These are phyloP conservation scores for Nesidiocoris tenuis DNA, from an alignment of 2,888 invertebrate species.

Conservation along the genomic window DNA sequence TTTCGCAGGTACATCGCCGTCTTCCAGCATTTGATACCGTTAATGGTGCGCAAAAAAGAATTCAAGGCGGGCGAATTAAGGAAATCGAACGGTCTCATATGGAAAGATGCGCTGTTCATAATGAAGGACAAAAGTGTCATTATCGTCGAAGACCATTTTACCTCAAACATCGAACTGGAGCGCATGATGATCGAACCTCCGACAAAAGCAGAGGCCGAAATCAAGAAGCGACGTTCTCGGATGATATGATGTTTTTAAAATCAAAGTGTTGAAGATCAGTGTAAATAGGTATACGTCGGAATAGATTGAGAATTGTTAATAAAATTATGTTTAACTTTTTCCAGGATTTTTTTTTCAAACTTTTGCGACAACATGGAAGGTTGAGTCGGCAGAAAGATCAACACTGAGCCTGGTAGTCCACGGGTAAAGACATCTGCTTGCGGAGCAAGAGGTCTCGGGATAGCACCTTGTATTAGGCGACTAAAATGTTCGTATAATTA, in stretches of 20 bases:
- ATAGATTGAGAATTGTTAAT: too few relatives aligned
- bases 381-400: too few relatives aligned
- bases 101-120: conserved; percentile 3
- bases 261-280: too few relatives aligned
- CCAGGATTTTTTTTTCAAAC: too few relatives aligned
- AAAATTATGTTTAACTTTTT: too few relatives aligned
- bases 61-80: conserved; percentile 18
- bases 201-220: background rate
- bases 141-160: conserved; percentile 6
- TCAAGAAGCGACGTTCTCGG: conserved; percentile 10
- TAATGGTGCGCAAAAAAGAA: background rate
- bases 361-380: too few relatives aligned
- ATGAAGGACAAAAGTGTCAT: conserved; percentile 22
- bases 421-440: too few relatives aligned
- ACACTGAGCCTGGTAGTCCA: too few relatives aligned
- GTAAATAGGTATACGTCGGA: too few relatives aligned
- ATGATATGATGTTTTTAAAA: background rate
- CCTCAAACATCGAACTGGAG: conserved; percentile 11
- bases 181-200: conserved; percentile 9
- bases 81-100: background rate
- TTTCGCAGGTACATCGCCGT: conserved; percentile 2
- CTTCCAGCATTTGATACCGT: conserved; percentile 7
- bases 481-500: too few relatives aligned
- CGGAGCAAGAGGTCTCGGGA: too few relatives aligned
- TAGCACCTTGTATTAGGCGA: too few relatives aligned